Conservation (phyloP, 2,888 invertebrate species). For the Stictocephala bisonia region DNA sequence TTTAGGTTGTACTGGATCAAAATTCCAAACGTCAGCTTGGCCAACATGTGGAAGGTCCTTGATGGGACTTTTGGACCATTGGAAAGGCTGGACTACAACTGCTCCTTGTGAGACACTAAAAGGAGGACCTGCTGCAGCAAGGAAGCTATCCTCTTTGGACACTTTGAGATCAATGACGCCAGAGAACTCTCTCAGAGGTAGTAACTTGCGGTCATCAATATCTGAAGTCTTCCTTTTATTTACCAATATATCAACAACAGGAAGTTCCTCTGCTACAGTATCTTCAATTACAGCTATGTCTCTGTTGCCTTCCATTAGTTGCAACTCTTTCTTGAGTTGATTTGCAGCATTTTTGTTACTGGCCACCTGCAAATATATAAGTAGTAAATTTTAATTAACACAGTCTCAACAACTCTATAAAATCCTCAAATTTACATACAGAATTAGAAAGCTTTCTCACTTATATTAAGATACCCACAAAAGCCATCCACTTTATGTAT, state of each 20-base stretch:
- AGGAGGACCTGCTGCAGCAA: slow-evolving; percentile 64
- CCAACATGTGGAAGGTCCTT: slow-evolving; percentile 73
- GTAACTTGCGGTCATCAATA: slow-evolving; percentile 18
- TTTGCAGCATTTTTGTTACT: no score
- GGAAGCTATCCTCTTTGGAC: slow-evolving; percentile 62
- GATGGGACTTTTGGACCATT: slow-evolving; percentile 79
- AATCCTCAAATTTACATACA: no score
- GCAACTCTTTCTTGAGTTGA: slow-evolving; percentile 11
- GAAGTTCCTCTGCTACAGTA: slow-evolving; percentile 17
- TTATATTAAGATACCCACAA: no score
- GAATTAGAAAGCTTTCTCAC: no score
- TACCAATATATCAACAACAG: slow-evolving; percentile 11
- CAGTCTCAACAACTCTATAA: no score
- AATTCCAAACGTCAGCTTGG: slow-evolving; percentile 80
- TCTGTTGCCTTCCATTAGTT: slow-evolving; percentile 1
- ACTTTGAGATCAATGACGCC: slow-evolving; percentile 57
- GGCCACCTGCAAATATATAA: no score
- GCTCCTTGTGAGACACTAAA: slow-evolving; percentile 58
- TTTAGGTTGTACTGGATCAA: slow-evolving; percentile 67
- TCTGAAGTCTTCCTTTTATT: slow-evolving; percentile 8
- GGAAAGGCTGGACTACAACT: slow-evolving; percentile 69
- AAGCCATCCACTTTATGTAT: no score
- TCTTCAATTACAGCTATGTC: not conserved
- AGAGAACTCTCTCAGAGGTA: slow-evolving; percentile 45
- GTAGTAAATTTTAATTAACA: no score